A percentile compares a stretch with the other conserved stretches of the same genome.
Conservation (phyloP, 1,140 invertebrate species). For the Glomeris maerens region DNA sequence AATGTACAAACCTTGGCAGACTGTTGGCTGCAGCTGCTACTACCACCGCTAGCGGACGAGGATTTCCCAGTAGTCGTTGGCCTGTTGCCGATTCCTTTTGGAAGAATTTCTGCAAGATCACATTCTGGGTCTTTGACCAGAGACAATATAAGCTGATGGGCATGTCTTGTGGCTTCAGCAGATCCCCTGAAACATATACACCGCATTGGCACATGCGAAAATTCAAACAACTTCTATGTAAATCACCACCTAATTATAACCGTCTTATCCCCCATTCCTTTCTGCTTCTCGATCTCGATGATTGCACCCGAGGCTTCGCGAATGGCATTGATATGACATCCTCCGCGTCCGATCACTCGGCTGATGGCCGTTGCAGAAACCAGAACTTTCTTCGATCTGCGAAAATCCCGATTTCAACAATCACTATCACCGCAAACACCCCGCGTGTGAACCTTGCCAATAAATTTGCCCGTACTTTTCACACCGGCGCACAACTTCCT, state of each 20-base stretch:
- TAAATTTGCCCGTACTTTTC: constrained; percentile 32
- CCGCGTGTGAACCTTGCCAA: no score
- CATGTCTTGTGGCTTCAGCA: constrained; percentile 78
- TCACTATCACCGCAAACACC: no score
- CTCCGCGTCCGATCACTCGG: constrained; percentile 85
- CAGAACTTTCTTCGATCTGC: constrained; percentile 61
- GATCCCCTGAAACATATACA: constrained; percentile 48
- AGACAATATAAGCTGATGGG: constrained; percentile 65
- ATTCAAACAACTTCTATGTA: neutral
- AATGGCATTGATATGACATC: constrained; percentile 94
- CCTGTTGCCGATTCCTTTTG: constrained; percentile 34
- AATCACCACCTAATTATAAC: constrained; percentile 64
- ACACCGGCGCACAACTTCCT: constrained; percentile 89
- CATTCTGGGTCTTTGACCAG: constrained; percentile 86
- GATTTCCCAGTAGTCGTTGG: neutral
- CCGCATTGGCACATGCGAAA: constrained; percentile 1
- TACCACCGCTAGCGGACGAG: neutral
- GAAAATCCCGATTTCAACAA: no score
- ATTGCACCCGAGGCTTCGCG: constrained; percentile 84
- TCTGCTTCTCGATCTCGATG: constrained; percentile 96
- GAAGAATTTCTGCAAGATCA: constrained; percentile 70
- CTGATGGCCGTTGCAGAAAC: constrained; percentile 89
- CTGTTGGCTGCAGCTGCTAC: neutral
- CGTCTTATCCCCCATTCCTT: constrained; percentile 80
- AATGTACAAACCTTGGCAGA: neutral